phyloP scores from a whole-genome alignment of 2,113 vertebrate species.

The Haplotaxodon microlepis region DNA sequence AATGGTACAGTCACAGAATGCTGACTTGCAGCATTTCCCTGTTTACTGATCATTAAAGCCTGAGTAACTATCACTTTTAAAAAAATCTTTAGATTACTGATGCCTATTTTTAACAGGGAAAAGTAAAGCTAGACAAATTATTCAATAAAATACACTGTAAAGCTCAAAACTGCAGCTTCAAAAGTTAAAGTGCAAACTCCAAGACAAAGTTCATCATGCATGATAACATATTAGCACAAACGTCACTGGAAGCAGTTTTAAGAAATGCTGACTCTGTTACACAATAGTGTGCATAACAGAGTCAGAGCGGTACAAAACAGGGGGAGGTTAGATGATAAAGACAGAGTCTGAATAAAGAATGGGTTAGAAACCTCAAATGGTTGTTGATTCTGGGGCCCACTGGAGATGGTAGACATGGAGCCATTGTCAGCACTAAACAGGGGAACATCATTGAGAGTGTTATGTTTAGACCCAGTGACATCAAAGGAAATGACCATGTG shows the following conservation, averaged over 20 bases:
- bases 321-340: not conserved
- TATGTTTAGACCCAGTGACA: not conserved
- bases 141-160: not conserved
- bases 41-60: not conserved
- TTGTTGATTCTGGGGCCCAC: constrained; percentile 80
- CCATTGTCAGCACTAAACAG: constrained; percentile 80
- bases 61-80: not conserved
- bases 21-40: not conserved
- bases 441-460: constrained; percentile 6
- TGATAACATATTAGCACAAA: not conserved
- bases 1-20: not conserved
- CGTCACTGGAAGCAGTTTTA: not conserved
- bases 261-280: not conserved
- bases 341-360: constrained; percentile 2
- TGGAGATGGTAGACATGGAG: constrained; percentile 74
- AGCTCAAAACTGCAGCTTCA: not conserved
- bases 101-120: not conserved
- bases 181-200: constrained; percentile 1
- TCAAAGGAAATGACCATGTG: not conserved
- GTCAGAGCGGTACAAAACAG: not conserved
- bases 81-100: not conserved
- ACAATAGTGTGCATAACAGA: not conserved
- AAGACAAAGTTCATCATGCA: not conserved
- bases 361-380: constrained; percentile 80
- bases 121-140: not conserved